Percentiles rank a stretch among this genome's conserved stretches.
These are phyloP conservation scores for Chelon auratus DNA, from an alignment of 2,797 vertebrate genomes.

Conservation along the genomic window DNA sequence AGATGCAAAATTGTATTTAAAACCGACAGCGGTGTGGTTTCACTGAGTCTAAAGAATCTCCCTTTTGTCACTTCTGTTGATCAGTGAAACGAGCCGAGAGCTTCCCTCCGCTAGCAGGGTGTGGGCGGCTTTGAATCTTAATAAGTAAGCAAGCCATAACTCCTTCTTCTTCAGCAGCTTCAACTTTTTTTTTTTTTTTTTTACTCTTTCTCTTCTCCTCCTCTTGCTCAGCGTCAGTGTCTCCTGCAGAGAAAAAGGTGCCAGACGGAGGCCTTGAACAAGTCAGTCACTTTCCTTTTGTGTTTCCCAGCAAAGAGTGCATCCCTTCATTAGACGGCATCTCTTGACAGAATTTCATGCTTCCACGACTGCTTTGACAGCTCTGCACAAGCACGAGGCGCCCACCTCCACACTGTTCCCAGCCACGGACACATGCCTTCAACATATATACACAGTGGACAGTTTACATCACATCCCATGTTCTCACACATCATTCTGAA, in stretches of 20 bases:
- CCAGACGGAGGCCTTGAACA: conserved; percentile 71
- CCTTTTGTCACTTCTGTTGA: conserved; percentile 38
- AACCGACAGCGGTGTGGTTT: conserved; percentile 8
- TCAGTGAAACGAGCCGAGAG: conserved; percentile 32
- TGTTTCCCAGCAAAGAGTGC: conserved; percentile 59
- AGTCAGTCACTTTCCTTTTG: conserved; percentile 71
- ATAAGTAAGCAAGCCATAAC: conserved; percentile 56
- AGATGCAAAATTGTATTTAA: no score
- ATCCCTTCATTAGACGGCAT: conserved; percentile 77
- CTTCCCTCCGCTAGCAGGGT: conserved; percentile 11
- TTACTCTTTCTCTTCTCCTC: not conserved
- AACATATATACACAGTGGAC: conserved; percentile 24
- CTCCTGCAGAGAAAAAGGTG: conserved; percentile 59
- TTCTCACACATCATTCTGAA: conserved; percentile 13
- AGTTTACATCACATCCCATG: no score
- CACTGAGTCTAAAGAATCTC: conserved; percentile 1
- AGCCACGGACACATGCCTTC: conserved; percentile 29
- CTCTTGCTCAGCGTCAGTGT: conserved; percentile 34
- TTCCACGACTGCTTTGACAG: conserved; percentile 70
- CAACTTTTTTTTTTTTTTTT: conserved; percentile 28
- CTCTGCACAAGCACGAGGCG: conserved; percentile 42
- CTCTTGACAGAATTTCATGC: conserved; percentile 76
- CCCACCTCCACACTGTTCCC: conserved; percentile 63
- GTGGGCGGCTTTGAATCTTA: conserved; percentile 60
- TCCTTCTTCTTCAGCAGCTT: conserved; percentile 65